phyloP scores from a whole-genome alignment of 2,797 vertebrate species.

The Danio albolineatus region DNA sequence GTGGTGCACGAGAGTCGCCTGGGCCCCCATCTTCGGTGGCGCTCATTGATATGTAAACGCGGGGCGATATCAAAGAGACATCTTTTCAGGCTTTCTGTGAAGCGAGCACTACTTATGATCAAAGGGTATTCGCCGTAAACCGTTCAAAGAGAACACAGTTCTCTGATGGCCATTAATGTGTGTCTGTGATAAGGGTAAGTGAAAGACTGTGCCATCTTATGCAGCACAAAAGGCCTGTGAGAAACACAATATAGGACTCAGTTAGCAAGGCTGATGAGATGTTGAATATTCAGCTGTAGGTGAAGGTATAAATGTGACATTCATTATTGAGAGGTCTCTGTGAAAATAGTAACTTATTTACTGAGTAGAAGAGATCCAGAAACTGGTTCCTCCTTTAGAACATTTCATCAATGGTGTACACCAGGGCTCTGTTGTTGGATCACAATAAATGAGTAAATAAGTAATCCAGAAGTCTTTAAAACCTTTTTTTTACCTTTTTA shows the following conservation, averaged over 20 bases:
- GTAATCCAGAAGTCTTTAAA: constrained; percentile 43
- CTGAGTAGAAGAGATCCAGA: not conserved
- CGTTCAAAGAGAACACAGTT: constrained; percentile 65
- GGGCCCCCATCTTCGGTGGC: constrained; percentile 42
- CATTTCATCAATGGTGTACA: too few relatives aligned
- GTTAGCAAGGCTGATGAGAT: constrained; percentile 57
- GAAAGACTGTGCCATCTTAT: constrained; percentile 59
- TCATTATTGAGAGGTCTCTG: constrained; percentile 42
- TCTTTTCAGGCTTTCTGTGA: constrained; percentile 62
- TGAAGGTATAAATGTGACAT: constrained; percentile 55
- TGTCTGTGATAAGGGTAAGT: constrained; percentile 65
- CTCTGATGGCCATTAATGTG: constrained; percentile 67
- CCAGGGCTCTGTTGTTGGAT: too few relatives aligned
- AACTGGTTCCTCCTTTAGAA: too few relatives aligned
- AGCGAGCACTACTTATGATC: constrained; percentile 66
- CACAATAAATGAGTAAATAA: too few relatives aligned
- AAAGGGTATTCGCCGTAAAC: constrained; percentile 61
- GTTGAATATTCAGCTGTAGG: constrained; percentile 55
- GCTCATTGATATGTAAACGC: constrained; percentile 69
- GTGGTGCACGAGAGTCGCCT: constrained; percentile 38
- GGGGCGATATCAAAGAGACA: constrained; percentile 65
- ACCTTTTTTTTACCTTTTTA: not conserved
- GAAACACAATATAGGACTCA: constrained; percentile 55
- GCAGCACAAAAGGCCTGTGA: constrained; percentile 56
- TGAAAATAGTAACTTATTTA: constrained; percentile 47